Conservation (phyloP, 2,888 invertebrate genomes). For the Hydrotaea diabolus region DNA sequence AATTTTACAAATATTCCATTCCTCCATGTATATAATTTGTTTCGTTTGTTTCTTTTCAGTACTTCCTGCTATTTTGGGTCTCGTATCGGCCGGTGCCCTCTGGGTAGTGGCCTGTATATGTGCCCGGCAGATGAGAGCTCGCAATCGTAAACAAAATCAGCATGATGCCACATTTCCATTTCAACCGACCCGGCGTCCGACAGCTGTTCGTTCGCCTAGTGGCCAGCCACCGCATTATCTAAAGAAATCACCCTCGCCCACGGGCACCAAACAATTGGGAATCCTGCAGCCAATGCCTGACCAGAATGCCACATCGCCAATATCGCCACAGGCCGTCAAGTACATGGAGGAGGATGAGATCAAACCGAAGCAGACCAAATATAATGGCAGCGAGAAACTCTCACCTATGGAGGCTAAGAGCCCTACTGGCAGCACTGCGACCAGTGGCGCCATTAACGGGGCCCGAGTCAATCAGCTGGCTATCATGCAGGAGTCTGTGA, state of each 20-base stretch:
- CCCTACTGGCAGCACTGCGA: slow-evolving; percentile 63
- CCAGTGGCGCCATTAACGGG: slow-evolving; percentile 61
- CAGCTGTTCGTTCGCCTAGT: slow-evolving; percentile 90
- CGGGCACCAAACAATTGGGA: slow-evolving; percentile 81
- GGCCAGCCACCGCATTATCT: slow-evolving; percentile 90
- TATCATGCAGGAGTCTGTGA: slow-evolving; percentile 51
- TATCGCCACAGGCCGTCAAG: slow-evolving; percentile 76
- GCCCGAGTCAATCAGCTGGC: slow-evolving; percentile 53
- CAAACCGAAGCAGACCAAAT: slow-evolving; percentile 72
- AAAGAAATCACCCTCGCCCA: slow-evolving; percentile 96
- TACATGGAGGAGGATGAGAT: slow-evolving; percentile 80
- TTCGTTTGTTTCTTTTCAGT: slow-evolving; percentile 71
- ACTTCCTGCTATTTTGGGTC: slow-evolving; percentile 80
- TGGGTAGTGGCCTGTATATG: slow-evolving; percentile 80
- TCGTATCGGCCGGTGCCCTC: slow-evolving; percentile 79
- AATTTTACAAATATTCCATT: neutral
- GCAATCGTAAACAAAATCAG: slow-evolving; percentile 79
- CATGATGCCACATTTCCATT: slow-evolving; percentile 80
- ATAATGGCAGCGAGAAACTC: slow-evolving; percentile 70
- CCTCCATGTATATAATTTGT: too few species aligned
- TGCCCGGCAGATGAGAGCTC: slow-evolving; percentile 78
- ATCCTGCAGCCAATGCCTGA: slow-evolving; percentile 78
- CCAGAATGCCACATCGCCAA: slow-evolving; percentile 76
- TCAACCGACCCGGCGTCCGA: slow-evolving; percentile 81
- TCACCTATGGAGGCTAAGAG: slow-evolving; percentile 73